Conservation (phyloP, 2,797 vertebrate genomes). For the Lutjanus campechanus region DNA sequence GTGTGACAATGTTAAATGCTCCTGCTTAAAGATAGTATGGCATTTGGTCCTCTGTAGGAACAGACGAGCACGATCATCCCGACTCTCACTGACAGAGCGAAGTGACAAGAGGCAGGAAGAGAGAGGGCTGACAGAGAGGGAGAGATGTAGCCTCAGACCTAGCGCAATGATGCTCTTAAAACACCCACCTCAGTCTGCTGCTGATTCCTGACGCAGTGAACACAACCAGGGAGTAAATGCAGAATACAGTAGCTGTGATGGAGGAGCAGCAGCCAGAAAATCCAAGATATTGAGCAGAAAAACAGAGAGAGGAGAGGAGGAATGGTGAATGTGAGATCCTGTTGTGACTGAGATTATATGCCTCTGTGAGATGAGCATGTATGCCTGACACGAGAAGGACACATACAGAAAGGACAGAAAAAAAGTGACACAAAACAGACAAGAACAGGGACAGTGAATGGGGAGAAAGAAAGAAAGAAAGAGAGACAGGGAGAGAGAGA, state of each 20-base stretch:
- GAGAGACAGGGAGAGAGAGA: constrained; percentile 49
- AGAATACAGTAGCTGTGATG: constrained; percentile 60
- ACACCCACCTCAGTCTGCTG: constrained; percentile 86
- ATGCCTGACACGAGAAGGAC: constrained; percentile 59
- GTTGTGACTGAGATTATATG: constrained; percentile 49
- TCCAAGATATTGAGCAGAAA: constrained; percentile 65
- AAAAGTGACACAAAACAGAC: constrained; percentile 62
- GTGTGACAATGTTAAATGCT: constrained; percentile 55
- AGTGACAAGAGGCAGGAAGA: constrained; percentile 51
- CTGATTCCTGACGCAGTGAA: constrained; percentile 81
- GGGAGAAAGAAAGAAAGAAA: constrained; percentile 39
- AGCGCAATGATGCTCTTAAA: constrained; percentile 60
- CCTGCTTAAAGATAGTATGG: constrained; percentile 44
- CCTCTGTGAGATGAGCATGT: constrained; percentile 60
- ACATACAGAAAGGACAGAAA: constrained; percentile 26
- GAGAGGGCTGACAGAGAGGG: constrained; percentile 19
- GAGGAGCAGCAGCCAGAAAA: constrained; percentile 60
- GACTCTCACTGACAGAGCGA: constrained; percentile 58
- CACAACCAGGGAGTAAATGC: constrained; percentile 68
- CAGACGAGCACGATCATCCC: constrained; percentile 52
- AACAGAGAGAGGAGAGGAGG: constrained; percentile 45
- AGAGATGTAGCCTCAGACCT: constrained; percentile 58
- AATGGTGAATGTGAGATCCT: constrained; percentile 59
- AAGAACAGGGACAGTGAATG: constrained; percentile 36
- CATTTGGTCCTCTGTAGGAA: constrained; percentile 41